A percentile compares a stretch with the other conserved stretches of the same genome.
These are phyloP conservation scores for Egretta garzetta DNA, from an alignment of 2,113 vertebrate species.

Conservation along the genomic window DNA sequence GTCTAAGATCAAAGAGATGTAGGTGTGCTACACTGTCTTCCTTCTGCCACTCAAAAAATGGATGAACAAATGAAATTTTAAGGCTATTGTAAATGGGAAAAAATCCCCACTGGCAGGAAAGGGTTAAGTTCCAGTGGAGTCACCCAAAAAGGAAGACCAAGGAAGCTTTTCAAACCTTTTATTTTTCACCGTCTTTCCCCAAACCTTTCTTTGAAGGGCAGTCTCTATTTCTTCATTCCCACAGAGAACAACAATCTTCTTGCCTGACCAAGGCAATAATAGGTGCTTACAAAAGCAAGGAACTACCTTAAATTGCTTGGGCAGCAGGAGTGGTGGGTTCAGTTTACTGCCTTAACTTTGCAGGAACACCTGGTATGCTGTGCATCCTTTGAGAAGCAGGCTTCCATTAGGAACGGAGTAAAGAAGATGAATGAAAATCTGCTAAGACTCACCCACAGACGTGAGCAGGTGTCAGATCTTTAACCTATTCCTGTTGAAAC, in stretches of 20 bases:
- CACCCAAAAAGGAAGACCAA: background rate
- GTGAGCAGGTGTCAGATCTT: background rate
- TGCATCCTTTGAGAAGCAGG: background rate
- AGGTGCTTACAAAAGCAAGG: background rate
- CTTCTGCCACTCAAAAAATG: background rate
- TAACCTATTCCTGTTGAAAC: background rate
- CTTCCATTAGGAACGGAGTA: background rate
- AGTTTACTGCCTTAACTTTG: slow-evolving; percentile 24
- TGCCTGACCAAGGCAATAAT: background rate
- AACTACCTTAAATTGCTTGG: background rate
- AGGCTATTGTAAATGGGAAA: background rate
- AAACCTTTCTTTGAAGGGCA: background rate
- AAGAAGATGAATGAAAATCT: background rate
- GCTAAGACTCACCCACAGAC: background rate
- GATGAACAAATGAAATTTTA: background rate
- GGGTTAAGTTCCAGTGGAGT: background rate
- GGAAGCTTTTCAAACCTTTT: background rate
- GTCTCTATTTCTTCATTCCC: background rate
- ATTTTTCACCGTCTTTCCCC: background rate
- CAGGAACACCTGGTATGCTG: slow-evolving; percentile 14
- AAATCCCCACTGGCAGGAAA: background rate
- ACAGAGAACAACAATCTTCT: background rate
- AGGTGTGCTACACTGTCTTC: background rate
- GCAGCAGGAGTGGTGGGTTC: background rate
- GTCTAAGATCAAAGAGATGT: background rate